A percentile compares a stretch with the other conserved stretches of the same genome.
These are phyloP conservation scores for Lasioglossum figueresi DNA, from an alignment of 2,888 invertebrate genomes.

Conservation along the genomic window DNA sequence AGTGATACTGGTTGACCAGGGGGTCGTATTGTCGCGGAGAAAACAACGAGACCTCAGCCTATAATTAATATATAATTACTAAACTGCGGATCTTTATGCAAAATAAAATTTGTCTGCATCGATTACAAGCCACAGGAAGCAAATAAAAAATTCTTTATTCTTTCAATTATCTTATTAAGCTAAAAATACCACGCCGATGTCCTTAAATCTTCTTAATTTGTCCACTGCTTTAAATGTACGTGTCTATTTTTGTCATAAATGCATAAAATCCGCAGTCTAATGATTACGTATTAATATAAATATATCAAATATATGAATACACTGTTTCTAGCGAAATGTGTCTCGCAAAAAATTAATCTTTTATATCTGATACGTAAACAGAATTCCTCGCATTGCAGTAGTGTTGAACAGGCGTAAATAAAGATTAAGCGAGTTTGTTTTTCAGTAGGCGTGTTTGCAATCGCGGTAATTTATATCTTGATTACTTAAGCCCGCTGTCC, in stretches of 20 bases:
- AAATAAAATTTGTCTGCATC: too few species aligned
- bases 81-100: too few species aligned
- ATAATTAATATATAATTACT: background rate
- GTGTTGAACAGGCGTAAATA: background rate
- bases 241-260: too few species aligned
- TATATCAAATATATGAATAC: background rate
- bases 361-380: background rate
- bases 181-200: too few species aligned
- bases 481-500: constrained; percentile 2
- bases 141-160: too few species aligned
- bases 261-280: too few species aligned
- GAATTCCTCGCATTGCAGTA: background rate
- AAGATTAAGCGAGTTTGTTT: background rate
- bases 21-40: background rate
- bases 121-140: too few species aligned
- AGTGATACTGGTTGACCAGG: background rate
- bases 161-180: too few species aligned
- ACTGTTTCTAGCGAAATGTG: background rate
- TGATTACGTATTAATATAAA: background rate
- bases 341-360: background rate
- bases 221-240: too few species aligned
- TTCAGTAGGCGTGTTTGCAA: background rate
- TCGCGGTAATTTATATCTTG: constrained; percentile 5
- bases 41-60: background rate
- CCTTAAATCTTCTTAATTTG: too few species aligned